These are phyloP conservation scores for Brassicogethes aeneus DNA, from an alignment of 2,888 invertebrate genomes.

Conservation along the genomic window DNA sequence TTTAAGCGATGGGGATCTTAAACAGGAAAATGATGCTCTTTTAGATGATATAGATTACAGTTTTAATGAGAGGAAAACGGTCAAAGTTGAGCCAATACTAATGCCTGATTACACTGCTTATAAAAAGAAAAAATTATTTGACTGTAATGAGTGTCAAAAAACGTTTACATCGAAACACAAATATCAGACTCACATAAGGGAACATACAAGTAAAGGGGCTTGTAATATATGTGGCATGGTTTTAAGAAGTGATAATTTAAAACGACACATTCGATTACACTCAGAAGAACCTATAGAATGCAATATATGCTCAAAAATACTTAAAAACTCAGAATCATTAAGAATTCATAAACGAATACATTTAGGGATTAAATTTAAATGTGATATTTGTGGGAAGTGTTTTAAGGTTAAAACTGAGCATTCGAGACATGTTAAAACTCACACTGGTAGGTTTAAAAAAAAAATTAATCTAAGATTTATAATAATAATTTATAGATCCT, in stretches of 20 bases:
- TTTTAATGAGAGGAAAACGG: no score
- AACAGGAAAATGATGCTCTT: constrained; percentile 2
- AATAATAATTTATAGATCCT: constrained; percentile 22
- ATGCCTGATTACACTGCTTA: no score
- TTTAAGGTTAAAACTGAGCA: constrained; percentile 28
- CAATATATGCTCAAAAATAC: constrained; percentile 25
- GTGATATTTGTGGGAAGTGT: constrained; percentile 29
- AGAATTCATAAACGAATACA: constrained; percentile 28
- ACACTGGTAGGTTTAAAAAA: constrained; percentile 18
- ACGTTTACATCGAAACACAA: constrained; percentile 22
- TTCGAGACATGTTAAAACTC: constrained; percentile 26
- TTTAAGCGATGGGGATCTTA: neutral
- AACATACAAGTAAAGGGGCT: constrained; percentile 24
- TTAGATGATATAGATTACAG: no score
- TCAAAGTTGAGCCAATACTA: no score
- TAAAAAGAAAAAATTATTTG: constrained; percentile 11
- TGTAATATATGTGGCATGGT: constrained; percentile 32
- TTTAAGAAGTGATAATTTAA: constrained; percentile 27
- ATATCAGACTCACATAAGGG: constrained; percentile 23
- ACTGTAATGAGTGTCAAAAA: constrained; percentile 23
- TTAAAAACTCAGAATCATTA: constrained; percentile 30
- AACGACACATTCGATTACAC: constrained; percentile 27
- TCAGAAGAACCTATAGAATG: constrained; percentile 26
- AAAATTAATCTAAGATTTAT: neutral
- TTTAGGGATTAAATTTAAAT: constrained; percentile 22